Base-by-base conservation (phyloP, 1,140 invertebrate species). In the Drosophila baimaii region DNA sequence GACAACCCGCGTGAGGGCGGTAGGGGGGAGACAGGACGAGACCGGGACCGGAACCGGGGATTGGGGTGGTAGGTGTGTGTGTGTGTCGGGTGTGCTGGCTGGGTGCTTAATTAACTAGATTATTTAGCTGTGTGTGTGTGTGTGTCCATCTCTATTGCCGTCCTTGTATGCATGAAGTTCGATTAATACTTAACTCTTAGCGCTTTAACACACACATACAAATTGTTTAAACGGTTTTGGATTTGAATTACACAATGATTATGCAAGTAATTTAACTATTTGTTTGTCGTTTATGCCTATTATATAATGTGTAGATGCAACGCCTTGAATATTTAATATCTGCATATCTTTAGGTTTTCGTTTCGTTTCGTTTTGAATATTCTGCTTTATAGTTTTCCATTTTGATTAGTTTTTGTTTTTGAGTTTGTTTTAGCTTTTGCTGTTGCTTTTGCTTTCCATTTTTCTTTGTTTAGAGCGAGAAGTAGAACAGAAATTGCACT, bases 181-280 rank as follows among this genome's bases (percentile, higher is more conserved):
- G 74, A 69, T 90, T 89, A 84, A 89, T 89, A 89, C 84, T 89
- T 86, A 85, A 78, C 66, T 75, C 66, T 88, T 89, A 86, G 82
- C 79, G 56, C 71, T 85, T 70, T 82, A 79, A 83, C 71, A 88
- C 79, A 86, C 83, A 86, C 76, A 73, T 86, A 85, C 59, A 71
- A 82, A 68, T 86, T 64, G 59, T 62, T 83, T 44, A 79, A 89
- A 86, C 78, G 76, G 71, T 35, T 79, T 84, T 78, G 44, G 70
- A 71, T 81, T 72, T 79, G 44, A 72, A 63, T 72, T 83, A 76
- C 73, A 76, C 71, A 65, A 41, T 57, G 66, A 46, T 75, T 56
- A 74, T 75, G 71, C 75, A 81, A 58, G 43, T 76, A 72, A 82
- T 81, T 89, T 89, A 77, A 89, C 84, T 89, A 89, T 88, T 58